Conservation (phyloP, 2,888 invertebrate genomes). For the Eupithecia subumbrata region DNA sequence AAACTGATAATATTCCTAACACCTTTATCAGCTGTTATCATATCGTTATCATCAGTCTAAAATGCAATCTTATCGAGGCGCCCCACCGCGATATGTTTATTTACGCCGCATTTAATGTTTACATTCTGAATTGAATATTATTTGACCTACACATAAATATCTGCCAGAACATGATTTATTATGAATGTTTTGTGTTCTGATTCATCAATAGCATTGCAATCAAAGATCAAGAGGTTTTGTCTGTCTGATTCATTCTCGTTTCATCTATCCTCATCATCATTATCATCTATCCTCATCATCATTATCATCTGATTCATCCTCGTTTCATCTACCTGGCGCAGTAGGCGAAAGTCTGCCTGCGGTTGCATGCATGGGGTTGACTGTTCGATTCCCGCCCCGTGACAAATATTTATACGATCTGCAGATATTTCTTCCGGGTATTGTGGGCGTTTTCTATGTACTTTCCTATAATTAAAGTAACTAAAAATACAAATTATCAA, state of each 20-base stretch:
- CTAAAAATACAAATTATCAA: no score
- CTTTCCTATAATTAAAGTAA: no score
- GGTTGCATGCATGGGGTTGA: no score
- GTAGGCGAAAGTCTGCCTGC: no score
- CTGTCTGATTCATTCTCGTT: neutral
- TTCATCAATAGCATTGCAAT: neutral
- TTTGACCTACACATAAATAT: slow-evolving; percentile 12
- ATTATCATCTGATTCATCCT: neutral
- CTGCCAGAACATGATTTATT: neutral
- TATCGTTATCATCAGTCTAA: slow-evolving; percentile 19
- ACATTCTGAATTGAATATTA: slow-evolving; percentile 16
- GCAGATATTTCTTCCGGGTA: no score
- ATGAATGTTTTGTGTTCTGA: neutral
- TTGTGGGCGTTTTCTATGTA: no score
- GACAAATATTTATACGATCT: no score
- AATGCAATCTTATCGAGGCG: slow-evolving; percentile 37
- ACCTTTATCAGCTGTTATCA: slow-evolving; percentile 7
- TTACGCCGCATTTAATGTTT: slow-evolving; percentile 36
- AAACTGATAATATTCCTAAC: neutral
- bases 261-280: no score
- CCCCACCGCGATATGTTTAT: slow-evolving; percentile 38
- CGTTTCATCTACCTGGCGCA: neutral
- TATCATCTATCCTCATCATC: no score
- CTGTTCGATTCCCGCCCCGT: no score
- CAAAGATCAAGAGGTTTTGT: neutral